Evolutionary conservation across 2,888 invertebrate genomes (phyloP), one percentile per base, ranked within the genome.

Genomic region (Geotrupes spiniger): DNA sequence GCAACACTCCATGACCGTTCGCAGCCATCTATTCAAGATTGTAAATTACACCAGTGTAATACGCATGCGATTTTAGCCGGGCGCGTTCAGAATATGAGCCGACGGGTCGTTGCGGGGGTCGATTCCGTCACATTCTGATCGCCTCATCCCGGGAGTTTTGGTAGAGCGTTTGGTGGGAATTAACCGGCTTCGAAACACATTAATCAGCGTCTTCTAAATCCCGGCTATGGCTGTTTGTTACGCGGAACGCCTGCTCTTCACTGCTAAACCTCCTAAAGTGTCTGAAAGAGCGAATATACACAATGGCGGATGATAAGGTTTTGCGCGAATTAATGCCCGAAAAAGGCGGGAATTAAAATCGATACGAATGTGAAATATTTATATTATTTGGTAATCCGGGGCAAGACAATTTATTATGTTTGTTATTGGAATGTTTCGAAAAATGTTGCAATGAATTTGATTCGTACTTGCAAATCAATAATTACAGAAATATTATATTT

Each of bases 141-240:
- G 60, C 49, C 49, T 44, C 47, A 73, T 73, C 76, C 72, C 76
- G 76, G 72, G 73, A 72, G 74, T 73, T 74, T 73, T 72, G 72
- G 71, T 66, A 70, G 73, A 76, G 78, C 76, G 79, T 80, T 79
- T 77, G 74, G 77, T 77, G 72, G 79, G 80, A 77, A 80, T 80
- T 80, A 78, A 76, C 73, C 73, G 73, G 82, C 81, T 82, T 80
- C 79, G 80, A 80, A 78, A 80, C 80, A 77, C 81, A 82, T 82
- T 82, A 82, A 82, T 82, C 82, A 82, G 80, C 80, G 81, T 80
- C 80, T 76, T 63, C 66, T 66, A 71, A 73, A 73, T 70, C 70
- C 71, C 59, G 57, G 69, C 68, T 71, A 71, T 72, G 67, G 71
- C 70, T 72, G 72, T 73, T 73, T 71, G 71, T 71, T 71, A 49